A percentile compares a stretch with the other conserved stretches of the same genome.
phyloP scores from a whole-genome alignment of 2,888 invertebrate species.

The Corythucha ciliata region DNA sequence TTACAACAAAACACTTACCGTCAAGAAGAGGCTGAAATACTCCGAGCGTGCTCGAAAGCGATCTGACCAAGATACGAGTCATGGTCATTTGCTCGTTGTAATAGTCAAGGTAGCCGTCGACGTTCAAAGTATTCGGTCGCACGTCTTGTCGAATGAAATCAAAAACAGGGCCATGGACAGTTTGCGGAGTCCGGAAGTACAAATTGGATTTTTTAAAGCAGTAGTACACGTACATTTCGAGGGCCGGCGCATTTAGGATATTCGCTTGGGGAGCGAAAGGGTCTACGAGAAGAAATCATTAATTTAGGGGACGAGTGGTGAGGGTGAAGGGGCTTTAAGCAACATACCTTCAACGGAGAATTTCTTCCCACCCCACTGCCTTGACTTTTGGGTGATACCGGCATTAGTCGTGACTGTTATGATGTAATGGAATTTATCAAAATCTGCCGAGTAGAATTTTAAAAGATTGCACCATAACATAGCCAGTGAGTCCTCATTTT shows the following conservation, averaged over 20 bases:
- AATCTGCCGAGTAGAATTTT: conserved; percentile 38
- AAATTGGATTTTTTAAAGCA: conserved; percentile 43
- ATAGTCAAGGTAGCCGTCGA: conserved; percentile 17
- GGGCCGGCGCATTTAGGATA: conserved; percentile 40
- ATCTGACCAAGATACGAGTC: conserved; percentile 20
- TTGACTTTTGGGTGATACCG: too few species aligned
- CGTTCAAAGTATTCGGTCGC: conserved; percentile 12
- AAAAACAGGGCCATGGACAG: conserved; percentile 40
- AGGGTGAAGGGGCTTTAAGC: too few species aligned
- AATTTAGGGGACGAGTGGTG: too few species aligned
- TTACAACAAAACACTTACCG: too few species aligned
- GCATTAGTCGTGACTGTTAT: too few species aligned
- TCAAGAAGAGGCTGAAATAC: too few species aligned
- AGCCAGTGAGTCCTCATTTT: conserved; percentile 34
- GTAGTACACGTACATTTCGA: conserved; percentile 45
- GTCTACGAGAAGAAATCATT: conserved; percentile 10
- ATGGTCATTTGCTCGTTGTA: conserved; percentile 15
- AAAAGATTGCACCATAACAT: conserved; percentile 41
- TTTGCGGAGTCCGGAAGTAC: conserved; percentile 44
- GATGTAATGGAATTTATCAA: conserved; percentile 13
- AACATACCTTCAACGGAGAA: too few species aligned
- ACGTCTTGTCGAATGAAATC: conserved; percentile 25
- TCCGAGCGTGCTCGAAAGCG: conserved; percentile 16
- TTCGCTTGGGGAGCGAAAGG: conserved; percentile 10
- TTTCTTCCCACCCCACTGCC: conserved; percentile 6